These are phyloP conservation scores for Protomyctophum bolini DNA, from an alignment of 2,113 vertebrate species.

Conservation along the genomic window DNA sequence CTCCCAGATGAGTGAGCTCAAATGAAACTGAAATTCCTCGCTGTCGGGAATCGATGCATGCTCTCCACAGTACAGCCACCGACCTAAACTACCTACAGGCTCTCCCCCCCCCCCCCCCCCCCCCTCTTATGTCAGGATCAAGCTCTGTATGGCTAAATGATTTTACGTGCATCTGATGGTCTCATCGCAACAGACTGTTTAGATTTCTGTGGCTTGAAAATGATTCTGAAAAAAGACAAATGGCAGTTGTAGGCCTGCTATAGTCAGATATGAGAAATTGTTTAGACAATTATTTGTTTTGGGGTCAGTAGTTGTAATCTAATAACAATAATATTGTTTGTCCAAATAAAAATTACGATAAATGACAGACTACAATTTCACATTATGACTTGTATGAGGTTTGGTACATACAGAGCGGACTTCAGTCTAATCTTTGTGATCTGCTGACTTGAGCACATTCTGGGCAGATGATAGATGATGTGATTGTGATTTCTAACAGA, in stretches of 20 bases:
- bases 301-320: no score
- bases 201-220: constrained; percentile 2
- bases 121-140: no score
- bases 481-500: constrained; percentile 55
- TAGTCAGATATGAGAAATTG: constrained; percentile 35
- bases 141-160: no score
- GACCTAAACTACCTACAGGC: constrained; percentile 20
- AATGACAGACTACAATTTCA: no score
- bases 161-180: not conserved
- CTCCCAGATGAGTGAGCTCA: constrained; percentile 53
- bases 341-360: no score
- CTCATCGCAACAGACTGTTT: constrained; percentile 10
- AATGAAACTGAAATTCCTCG: constrained; percentile 61
- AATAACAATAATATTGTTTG: no score
- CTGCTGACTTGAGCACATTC: constrained; percentile 57
- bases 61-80: constrained; percentile 21
- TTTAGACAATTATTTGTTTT: constrained; percentile 11
- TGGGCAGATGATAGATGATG: constrained; percentile 53
- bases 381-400: no score
- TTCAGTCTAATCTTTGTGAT: constrained; percentile 46
- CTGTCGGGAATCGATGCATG: constrained; percentile 51
- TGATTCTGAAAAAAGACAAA: constrained; percentile 14
- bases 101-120: not conserved
- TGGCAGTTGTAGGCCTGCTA: constrained; percentile 6
- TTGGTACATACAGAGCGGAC: constrained; percentile 26